A percentile compares a stretch with the other conserved stretches of the same genome.
phyloP scores from a whole-genome alignment of 2,888 invertebrate species.

The Eudemis profundana region DNA sequence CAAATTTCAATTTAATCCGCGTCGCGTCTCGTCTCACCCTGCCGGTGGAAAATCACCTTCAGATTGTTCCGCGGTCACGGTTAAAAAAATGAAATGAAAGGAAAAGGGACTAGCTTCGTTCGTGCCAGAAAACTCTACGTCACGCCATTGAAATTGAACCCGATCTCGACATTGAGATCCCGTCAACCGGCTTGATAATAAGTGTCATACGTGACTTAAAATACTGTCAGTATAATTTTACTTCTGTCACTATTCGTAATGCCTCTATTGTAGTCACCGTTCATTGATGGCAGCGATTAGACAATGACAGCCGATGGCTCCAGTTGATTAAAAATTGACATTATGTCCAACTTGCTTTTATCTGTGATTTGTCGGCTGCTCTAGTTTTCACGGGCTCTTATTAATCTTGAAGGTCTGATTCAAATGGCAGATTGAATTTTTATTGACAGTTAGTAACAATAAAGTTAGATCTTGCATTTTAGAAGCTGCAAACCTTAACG shows the following conservation, averaged over 20 bases:
- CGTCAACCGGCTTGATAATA: no score
- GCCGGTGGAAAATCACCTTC: no score
- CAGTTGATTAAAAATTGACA: background rate
- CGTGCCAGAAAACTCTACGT: no score
- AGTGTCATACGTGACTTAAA: background rate
- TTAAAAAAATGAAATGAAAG: no score
- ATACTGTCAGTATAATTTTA: background rate
- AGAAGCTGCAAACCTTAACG: background rate
- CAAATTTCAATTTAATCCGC: no score
- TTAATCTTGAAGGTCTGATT: conserved; percentile 12
- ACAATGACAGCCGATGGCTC: conserved; percentile 12
- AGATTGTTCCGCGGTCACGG: no score
- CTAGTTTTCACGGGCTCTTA: conserved; percentile 18
- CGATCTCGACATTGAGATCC: no score
- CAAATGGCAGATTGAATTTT: conserved; percentile 23
- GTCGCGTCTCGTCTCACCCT: no score
- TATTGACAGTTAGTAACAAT: conserved; percentile 20
- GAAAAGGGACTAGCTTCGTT: no score
- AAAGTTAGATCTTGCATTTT: conserved; percentile 5
- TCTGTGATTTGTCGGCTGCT: conserved; percentile 6
- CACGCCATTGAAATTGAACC: no score
- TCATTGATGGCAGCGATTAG: conserved; percentile 4
- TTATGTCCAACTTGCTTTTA: conserved; percentile 22
- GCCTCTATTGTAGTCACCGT: background rate
- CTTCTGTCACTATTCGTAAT: background rate